Percentiles rank a stretch among this genome's conserved stretches.
phyloP scores from a whole-genome alignment of 2,797 vertebrate species.

The Lates japonicus region DNA sequence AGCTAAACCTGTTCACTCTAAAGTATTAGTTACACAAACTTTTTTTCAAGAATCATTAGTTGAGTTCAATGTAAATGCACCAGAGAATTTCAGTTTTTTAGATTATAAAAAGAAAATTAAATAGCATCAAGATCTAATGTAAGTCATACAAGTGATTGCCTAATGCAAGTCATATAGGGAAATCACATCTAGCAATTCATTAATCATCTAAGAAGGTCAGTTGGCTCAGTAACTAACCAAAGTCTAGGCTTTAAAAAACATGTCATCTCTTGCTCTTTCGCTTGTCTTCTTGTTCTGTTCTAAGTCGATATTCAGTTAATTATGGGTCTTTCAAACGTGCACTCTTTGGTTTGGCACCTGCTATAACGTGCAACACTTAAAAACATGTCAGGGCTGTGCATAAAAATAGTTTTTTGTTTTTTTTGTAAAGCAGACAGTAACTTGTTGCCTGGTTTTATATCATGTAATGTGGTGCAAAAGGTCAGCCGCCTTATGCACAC shows the following conservation, averaged over 20 bases:
- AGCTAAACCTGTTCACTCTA: slow-evolving; percentile 13
- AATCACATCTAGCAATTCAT: neutral
- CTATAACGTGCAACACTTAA: neutral
- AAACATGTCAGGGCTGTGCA: neutral
- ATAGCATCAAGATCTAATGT: neutral
- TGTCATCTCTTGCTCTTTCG: neutral
- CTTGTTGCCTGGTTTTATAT: neutral
- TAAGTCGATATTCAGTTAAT: neutral
- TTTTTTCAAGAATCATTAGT: neutral
- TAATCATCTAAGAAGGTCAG: neutral
- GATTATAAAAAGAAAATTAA: neutral
- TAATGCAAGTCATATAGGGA: no score
- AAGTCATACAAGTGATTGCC: neutral
- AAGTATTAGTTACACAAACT: slow-evolving; percentile 4
- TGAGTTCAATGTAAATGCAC: neutral
- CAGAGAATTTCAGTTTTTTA: neutral
- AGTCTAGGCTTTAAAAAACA: neutral
- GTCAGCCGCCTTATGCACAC: neutral
- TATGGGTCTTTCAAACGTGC: neutral
- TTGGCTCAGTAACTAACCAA: neutral
- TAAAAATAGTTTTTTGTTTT: neutral
- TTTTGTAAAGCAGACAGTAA: neutral
- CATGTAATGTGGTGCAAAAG: neutral
- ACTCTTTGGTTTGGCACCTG: neutral
- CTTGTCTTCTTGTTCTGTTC: neutral